Conservation (phyloP, 53 echinoderm and acorn worm species). For the Apostichopus leukothele region DNA sequence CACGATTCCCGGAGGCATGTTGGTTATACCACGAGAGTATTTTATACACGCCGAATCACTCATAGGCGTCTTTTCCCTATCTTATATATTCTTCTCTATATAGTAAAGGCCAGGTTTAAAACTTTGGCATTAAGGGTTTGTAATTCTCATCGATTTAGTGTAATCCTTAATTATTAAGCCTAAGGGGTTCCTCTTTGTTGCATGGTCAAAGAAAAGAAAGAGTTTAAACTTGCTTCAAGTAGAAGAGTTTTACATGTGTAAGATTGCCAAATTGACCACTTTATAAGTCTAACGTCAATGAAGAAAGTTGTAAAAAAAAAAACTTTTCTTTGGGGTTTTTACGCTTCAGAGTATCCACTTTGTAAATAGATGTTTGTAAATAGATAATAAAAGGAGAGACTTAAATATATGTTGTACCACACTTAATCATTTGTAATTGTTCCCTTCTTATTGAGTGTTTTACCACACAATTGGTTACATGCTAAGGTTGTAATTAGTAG, state of each 20-base stretch:
- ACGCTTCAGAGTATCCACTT: neutral
- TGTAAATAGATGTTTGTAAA: slow-evolving; percentile 1
- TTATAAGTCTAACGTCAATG: neutral
- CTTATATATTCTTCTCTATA: too few relatives aligned
- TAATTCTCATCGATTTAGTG: neutral
- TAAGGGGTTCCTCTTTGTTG: too few relatives aligned
- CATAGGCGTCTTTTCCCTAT: too few relatives aligned
- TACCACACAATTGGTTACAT: neutral
- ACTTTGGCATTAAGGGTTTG: neutral
- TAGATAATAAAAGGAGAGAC: slow-evolving; percentile 19
- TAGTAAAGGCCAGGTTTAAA: too few relatives aligned
- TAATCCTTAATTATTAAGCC: neutral
- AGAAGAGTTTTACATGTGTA: too few relatives aligned
- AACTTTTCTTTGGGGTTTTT: neutral
- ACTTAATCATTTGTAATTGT: slow-evolving; percentile 8
- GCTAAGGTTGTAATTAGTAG: neutral
- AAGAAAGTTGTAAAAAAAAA: neutral
- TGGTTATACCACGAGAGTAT: too few relatives aligned
- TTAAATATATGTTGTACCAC: slow-evolving; percentile 33
- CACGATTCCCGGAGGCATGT: too few relatives aligned
- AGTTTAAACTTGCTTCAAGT: too few relatives aligned
- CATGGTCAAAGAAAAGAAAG: too few relatives aligned
- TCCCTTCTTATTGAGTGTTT: neutral
- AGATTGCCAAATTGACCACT: neutral
- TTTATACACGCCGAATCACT: too few relatives aligned